Evolutionary conservation across 2,113 vertebrate genomes (phyloP).

Genomic region (Delphinapterus leucas): DNA sequence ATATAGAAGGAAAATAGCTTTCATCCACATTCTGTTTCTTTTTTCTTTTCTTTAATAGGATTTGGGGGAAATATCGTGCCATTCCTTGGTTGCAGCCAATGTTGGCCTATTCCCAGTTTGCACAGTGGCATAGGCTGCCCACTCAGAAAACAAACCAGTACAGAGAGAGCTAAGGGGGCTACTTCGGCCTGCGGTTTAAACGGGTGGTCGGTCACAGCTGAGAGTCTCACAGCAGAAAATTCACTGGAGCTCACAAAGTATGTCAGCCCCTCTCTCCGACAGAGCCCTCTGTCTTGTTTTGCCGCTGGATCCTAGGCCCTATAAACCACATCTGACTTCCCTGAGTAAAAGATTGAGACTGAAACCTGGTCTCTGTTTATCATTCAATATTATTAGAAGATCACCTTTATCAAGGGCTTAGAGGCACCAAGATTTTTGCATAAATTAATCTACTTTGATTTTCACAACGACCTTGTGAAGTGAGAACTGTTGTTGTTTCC

Average conservation of each 20-base stretch:
- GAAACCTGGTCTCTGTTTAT: not conserved
- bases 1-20: not conserved
- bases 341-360: not conserved
- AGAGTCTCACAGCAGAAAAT: not conserved
- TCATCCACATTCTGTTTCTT: not conserved
- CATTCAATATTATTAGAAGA: not conserved
- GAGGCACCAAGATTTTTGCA: not conserved
- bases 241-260: not conserved
- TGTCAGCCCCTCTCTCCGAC: not conserved
- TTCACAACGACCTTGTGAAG: not conserved
- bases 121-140: accelerated
- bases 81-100: not conserved
- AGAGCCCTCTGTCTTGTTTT: not conserved
- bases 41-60: not conserved
- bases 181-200: not conserved
- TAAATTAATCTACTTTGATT: not conserved
- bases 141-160: not conserved
- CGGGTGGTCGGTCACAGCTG: not conserved
- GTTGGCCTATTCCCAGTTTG: not conserved
- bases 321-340: not conserved
- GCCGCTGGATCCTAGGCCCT: not conserved
- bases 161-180: not conserved
- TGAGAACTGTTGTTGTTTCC: not conserved
- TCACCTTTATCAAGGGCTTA: not conserved
- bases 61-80: not conserved